Conservation (phyloP, 2,888 invertebrate genomes). For the Dolichomitus sp. region DNA sequence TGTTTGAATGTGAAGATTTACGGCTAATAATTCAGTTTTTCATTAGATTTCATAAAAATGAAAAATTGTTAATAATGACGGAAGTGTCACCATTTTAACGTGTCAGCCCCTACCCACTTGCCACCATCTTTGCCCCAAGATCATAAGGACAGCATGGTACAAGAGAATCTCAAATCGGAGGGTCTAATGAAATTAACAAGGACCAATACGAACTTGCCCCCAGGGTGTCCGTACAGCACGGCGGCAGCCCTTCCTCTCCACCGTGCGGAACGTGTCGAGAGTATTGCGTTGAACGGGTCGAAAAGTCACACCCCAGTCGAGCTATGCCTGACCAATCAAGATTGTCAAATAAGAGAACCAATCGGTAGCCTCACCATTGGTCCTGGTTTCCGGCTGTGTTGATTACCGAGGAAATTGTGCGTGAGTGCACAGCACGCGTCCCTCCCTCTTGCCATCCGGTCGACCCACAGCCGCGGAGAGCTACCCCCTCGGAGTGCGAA, state of each 20-base stretch:
- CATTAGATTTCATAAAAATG: background rate
- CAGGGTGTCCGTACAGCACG: slow-evolving; percentile 66
- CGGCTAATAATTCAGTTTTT: background rate
- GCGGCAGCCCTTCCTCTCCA: slow-evolving; percentile 53
- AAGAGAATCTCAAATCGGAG: slow-evolving; percentile 75
- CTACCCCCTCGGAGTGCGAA: slow-evolving; percentile 30
- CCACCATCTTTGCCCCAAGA: slow-evolving; percentile 72
- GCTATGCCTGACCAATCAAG: slow-evolving; percentile 80
- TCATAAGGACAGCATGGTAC: slow-evolving; percentile 36
- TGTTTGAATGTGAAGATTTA: too few species aligned
- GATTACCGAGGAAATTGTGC: slow-evolving; percentile 85
- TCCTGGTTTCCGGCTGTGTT: slow-evolving; percentile 83
- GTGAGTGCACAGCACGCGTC: slow-evolving; percentile 70
- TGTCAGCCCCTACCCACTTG: background rate
- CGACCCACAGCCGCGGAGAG: slow-evolving; percentile 22
- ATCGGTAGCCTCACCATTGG: slow-evolving; percentile 78
- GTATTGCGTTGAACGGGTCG: slow-evolving; percentile 65
- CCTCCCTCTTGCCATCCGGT: slow-evolving; percentile 22
- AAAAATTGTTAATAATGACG: background rate
- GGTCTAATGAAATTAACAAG: slow-evolving; percentile 82
- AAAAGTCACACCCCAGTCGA: slow-evolving; percentile 82
- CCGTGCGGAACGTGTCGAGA: slow-evolving; percentile 15
- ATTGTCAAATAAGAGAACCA: slow-evolving; percentile 80
- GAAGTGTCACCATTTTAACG: slow-evolving; percentile 34
- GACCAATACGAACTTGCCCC: slow-evolving; percentile 76